Conservation (phyloP, 2,113 vertebrate genomes). For the Engraulis encrasicolus region DNA sequence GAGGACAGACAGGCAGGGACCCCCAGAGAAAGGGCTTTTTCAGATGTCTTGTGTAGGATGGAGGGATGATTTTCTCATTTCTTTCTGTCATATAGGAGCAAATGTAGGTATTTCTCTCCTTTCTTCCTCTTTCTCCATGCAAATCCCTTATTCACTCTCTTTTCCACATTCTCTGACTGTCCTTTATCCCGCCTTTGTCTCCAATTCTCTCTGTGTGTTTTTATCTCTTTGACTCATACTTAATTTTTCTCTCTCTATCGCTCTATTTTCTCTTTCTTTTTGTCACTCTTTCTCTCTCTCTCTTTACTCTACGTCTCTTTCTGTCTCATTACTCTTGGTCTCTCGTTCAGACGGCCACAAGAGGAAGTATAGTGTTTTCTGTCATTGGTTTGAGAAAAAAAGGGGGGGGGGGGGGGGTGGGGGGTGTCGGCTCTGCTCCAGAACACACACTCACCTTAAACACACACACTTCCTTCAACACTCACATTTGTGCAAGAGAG, state of each 20-base stretch:
- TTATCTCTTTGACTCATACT: too few relatives aligned
- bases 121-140: conserved; percentile 36
- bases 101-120: conserved; percentile 26
- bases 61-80: not conserved
- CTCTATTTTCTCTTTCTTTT: not conserved
- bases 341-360: conserved; percentile 53
- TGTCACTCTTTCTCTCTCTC: conserved; percentile 8
- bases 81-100: conserved; percentile 9
- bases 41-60: not conserved
- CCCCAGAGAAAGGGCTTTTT: not conserved
- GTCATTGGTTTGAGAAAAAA: conserved; percentile 59
- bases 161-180: too few relatives aligned
- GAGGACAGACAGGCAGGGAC: not conserved
- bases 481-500: conserved; percentile 33
- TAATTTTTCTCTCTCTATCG: too few relatives aligned
- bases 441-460: conserved; percentile 17
- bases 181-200: too few relatives aligned
- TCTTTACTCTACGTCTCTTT: conserved; percentile 24
- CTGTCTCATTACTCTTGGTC: conserved; percentile 23
- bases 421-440: conserved; percentile 17
- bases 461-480: not conserved
- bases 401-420: too few relatives aligned
- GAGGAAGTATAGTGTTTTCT: conserved; percentile 64
- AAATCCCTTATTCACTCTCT: too few relatives aligned
- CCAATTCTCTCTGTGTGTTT: too few relatives aligned